These are phyloP conservation scores for Numida meleagris DNA, from an alignment of 2,113 vertebrate species.

Conservation along the genomic window DNA sequence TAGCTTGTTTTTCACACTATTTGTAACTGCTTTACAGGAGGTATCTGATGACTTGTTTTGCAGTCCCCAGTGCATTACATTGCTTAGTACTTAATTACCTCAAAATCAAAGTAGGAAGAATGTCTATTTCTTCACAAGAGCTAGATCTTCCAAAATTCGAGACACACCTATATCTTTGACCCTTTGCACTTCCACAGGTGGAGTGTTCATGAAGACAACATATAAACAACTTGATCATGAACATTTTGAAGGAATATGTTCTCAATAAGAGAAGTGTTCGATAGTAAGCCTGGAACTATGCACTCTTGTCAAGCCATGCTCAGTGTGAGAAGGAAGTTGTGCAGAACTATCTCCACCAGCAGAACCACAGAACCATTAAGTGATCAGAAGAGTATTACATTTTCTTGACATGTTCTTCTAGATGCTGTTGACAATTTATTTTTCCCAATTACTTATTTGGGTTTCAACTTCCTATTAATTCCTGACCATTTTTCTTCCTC, in stretches of 20 bases:
- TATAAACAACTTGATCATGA: background rate
- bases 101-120: background rate
- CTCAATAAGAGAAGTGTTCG: background rate
- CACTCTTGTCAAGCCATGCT: background rate
- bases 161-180: rapidly evolving
- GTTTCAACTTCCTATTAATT: background rate
- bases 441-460: background rate
- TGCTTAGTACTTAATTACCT: background rate
- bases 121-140: background rate
- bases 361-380: background rate
- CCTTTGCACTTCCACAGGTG: background rate
- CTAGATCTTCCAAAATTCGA: background rate
- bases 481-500: background rate
- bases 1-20: background rate
- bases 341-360: background rate
- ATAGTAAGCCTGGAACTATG: background rate
- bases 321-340: background rate
- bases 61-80: background rate
- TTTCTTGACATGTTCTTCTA: background rate
- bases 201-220: background rate
- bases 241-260: rapidly evolving
- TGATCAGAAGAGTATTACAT: background rate
- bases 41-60: background rate
- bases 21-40: background rate
- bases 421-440: background rate